Conservation (phyloP, 2,888 invertebrate genomes). For the Chironomus riparius region DNA sequence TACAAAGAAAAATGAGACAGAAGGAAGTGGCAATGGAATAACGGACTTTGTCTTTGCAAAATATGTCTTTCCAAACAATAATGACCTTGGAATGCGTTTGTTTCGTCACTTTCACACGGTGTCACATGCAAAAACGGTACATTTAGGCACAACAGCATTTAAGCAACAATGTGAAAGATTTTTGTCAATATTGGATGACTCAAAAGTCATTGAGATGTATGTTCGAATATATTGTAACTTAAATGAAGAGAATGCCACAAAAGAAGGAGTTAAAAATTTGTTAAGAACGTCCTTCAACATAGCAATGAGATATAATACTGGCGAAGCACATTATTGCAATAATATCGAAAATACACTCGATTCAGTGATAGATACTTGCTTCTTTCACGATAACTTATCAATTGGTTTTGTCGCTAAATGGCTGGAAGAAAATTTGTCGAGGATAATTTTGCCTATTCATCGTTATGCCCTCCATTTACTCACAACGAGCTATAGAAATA, state of each 20-base stretch:
- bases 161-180: slow-evolving; percentile 63
- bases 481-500: slow-evolving; percentile 49
- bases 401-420: slow-evolving; percentile 71
- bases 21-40: slow-evolving; percentile 27
- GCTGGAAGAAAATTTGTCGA: slow-evolving; percentile 68
- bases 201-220: slow-evolving; percentile 55
- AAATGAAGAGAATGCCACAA: slow-evolving; percentile 48
- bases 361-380: slow-evolving; percentile 68
- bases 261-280: slow-evolving; percentile 55
- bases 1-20: slow-evolving; percentile 14
- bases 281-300: slow-evolving; percentile 67
- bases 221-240: slow-evolving; percentile 54
- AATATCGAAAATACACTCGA: slow-evolving; percentile 59
- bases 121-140: slow-evolving; percentile 51
- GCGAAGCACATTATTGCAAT: slow-evolving; percentile 52
- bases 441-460: slow-evolving; percentile 67
- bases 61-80: slow-evolving; percentile 70
- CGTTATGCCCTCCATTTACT: slow-evolving; percentile 46
- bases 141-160: slow-evolving; percentile 56
- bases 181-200: slow-evolving; percentile 49
- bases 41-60: slow-evolving; percentile 42
- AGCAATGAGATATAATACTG: slow-evolving; percentile 69
- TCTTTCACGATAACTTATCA: slow-evolving; percentile 66
- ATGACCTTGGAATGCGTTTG: slow-evolving; percentile 59
- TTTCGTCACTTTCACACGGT: slow-evolving; percentile 54